Percentiles rank a stretch among this genome's conserved stretches.
Evolutionary conservation across 2,888 invertebrate species (phyloP).

Genomic region (Itoplectis maculator): DNA sequence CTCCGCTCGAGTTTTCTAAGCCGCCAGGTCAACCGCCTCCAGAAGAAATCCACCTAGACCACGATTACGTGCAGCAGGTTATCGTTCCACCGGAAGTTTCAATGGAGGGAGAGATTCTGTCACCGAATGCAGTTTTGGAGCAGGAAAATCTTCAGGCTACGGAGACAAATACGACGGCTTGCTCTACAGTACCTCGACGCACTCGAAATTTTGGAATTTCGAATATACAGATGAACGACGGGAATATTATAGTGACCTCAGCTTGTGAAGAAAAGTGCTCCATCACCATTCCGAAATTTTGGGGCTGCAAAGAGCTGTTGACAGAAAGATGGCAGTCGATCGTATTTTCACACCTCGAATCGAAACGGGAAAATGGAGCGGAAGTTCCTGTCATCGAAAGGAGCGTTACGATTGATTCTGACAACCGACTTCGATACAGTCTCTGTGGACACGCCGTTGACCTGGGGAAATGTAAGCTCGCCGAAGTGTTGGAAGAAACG

Average conservation of each 20-base stretch:
- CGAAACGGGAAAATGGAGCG: conserved; percentile 1
- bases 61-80: not conserved
- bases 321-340: conserved; percentile 24
- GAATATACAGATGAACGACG: conserved; percentile 5
- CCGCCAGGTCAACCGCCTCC: not conserved
- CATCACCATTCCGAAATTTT: conserved; percentile 5
- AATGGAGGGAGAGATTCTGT: not conserved
- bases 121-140: conserved; percentile 2
- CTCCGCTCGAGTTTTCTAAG: not conserved
- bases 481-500: not conserved
- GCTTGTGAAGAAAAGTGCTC: not conserved
- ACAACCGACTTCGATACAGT: conserved; percentile 10
- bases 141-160: conserved; percentile 9
- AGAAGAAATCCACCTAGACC: not conserved
- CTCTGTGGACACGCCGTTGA: conserved; percentile 11
- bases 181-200: not conserved
- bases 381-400: conserved; percentile 3
- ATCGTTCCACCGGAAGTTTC: not conserved
- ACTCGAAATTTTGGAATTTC: conserved; percentile 1
- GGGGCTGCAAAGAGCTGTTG: not conserved
- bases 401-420: not conserved
- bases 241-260: not conserved
- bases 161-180: conserved; percentile 1
- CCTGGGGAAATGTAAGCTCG: conserved; percentile 7
- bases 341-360: conserved; percentile 8